Percentiles rank a stretch among this genome's conserved stretches.
Evolutionary conservation across 2,797 vertebrate genomes (phyloP).

Genomic region (Salmo trutta): DNA sequence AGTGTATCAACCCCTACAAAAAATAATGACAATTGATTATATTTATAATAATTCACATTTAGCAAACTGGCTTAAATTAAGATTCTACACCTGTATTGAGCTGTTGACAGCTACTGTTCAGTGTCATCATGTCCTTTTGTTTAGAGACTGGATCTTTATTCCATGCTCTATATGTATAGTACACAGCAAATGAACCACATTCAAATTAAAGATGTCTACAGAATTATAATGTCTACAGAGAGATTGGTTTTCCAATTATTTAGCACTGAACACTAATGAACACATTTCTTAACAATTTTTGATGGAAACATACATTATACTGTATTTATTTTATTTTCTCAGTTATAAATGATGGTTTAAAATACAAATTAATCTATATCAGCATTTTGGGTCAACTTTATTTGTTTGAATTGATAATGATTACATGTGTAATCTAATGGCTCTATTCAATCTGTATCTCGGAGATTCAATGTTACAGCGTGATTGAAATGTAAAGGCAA

Average conservation of each 20-base stretch:
- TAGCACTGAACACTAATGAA: not conserved
- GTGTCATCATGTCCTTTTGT: not conserved
- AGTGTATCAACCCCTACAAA: no score
- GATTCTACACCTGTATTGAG: no score
- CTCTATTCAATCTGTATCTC: conserved; percentile 27
- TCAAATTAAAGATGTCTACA: not conserved
- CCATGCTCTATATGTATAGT: not conserved
- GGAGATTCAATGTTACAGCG: not conserved
- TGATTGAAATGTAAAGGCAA: no score
- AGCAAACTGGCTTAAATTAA: no score
- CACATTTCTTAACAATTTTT: conserved; percentile 3
- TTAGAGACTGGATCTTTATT: not conserved
- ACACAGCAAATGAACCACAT: not conserved
- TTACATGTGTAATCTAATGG: conserved; percentile 61
- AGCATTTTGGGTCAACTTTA: conserved; percentile 44
- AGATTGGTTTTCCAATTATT: not conserved
- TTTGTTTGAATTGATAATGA: conserved; percentile 64
- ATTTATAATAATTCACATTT: no score
- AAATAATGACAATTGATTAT: no score
- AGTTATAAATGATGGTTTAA: conserved; percentile 46
- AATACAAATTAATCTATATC: conserved; percentile 36
- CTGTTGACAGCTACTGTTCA: no score
- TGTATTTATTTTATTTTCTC: conserved; percentile 51
- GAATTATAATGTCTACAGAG: not conserved
- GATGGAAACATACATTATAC: not conserved